These are phyloP conservation scores for Neoniphon sammara DNA, from an alignment of 2,797 vertebrate species.

Conservation along the genomic window DNA sequence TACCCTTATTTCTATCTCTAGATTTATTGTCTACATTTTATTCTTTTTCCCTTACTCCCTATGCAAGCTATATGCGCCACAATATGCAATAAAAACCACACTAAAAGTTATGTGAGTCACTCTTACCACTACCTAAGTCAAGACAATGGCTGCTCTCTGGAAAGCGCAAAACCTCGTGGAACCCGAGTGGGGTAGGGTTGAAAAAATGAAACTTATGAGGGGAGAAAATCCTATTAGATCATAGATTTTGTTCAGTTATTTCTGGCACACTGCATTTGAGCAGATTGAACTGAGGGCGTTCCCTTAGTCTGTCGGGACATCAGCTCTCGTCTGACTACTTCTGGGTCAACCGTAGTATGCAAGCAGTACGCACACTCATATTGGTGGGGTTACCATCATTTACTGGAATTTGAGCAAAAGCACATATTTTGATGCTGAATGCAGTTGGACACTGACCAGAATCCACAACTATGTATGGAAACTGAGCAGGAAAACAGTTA, in stretches of 20 bases:
- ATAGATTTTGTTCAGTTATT: constrained; percentile 24
- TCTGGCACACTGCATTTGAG: constrained; percentile 35
- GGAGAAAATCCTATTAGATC: constrained; percentile 24
- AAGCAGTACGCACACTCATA: constrained; percentile 54
- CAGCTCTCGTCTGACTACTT: constrained; percentile 19
- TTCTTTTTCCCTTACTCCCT: neutral
- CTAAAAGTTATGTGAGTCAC: neutral
- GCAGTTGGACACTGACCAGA: constrained; percentile 22
- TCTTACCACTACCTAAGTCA: neutral
- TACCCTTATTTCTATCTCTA: constrained; percentile 28
- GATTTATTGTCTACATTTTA: neutral
- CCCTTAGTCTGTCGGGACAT: constrained; percentile 19
- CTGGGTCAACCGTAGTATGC: constrained; percentile 21
- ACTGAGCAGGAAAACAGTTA: neutral
- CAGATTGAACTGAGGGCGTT: constrained; percentile 59
- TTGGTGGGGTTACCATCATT: constrained; percentile 41
- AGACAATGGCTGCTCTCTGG: neutral
- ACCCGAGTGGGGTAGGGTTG: neutral
- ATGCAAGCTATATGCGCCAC: neutral
- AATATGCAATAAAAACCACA: neutral
- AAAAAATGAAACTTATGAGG: constrained; percentile 17
- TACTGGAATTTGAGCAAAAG: constrained; percentile 63
- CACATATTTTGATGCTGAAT: constrained; percentile 28
- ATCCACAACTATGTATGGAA: constrained; percentile 21
- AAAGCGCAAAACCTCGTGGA: neutral